These are phyloP conservation scores for Piprites chloris DNA, from an alignment of 2,113 vertebrate species.

Conservation along the genomic window DNA sequence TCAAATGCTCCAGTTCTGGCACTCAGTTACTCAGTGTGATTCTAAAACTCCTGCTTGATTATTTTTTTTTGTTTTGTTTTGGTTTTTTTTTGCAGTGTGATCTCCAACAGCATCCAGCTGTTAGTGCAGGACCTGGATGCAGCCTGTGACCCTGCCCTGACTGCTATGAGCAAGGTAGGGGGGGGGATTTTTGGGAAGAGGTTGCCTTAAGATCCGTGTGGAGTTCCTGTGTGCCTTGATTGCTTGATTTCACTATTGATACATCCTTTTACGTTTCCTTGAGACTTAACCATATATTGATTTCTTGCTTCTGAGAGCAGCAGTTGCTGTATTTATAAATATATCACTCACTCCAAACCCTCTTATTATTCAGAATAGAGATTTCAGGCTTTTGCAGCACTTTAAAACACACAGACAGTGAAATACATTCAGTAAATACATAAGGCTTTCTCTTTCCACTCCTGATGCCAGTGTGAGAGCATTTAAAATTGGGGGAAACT, in stretches of 20 bases:
- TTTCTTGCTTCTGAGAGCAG: neutral
- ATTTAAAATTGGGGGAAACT: neutral
- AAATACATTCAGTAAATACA: neutral
- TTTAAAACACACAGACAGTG: neutral
- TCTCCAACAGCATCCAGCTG: constrained; percentile 97
- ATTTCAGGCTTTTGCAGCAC: neutral
- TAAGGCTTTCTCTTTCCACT: neutral
- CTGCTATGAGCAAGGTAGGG: constrained; percentile 97
- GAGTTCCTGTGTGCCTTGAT: neutral
- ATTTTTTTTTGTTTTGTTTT: neutral
- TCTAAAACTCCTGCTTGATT: neutral
- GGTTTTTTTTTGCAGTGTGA: constrained; percentile 81
- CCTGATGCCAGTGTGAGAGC: neutral
- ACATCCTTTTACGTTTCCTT: neutral
- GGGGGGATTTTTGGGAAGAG: neutral
- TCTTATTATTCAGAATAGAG: neutral
- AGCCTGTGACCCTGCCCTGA: constrained; percentile 95
- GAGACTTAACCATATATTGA: neutral
- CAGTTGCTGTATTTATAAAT: neutral
- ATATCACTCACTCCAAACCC: neutral
- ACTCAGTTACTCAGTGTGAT: neutral
- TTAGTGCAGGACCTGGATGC: constrained; percentile 96
- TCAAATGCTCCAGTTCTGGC: neutral
- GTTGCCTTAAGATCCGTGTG: neutral
- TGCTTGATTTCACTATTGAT: neutral